Evolutionary conservation across 2,888 invertebrate genomes (phyloP).

Genomic region (Linnaemya tessellans): DNA sequence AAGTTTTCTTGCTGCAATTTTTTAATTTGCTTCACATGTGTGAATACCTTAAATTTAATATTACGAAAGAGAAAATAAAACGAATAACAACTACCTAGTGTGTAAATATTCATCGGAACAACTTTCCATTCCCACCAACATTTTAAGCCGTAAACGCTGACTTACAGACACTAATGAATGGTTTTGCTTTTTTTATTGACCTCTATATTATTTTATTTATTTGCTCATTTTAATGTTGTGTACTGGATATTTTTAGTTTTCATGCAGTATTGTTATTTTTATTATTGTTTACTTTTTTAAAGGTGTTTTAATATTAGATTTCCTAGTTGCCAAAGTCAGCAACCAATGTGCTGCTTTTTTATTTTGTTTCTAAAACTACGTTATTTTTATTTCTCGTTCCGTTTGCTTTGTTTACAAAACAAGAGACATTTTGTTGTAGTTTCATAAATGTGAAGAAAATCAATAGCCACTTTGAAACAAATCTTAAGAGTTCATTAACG

Average conservation of each 20-base stretch:
- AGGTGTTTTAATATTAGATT: slow-evolving; percentile 58
- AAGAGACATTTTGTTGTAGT: not conserved
- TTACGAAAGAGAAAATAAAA: too few relatives aligned
- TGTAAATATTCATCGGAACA: too few relatives aligned
- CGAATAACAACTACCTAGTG: too few relatives aligned
- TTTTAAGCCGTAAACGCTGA: too few relatives aligned
- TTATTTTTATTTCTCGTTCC: slow-evolving; percentile 2
- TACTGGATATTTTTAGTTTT: not conserved
- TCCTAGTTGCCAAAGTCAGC: slow-evolving; percentile 62
- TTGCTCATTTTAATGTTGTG: not conserved
- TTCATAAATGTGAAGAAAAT: slow-evolving; percentile 27
- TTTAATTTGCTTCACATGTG: too few relatives aligned
- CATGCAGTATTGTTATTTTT: not conserved
- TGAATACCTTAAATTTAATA: too few relatives aligned
- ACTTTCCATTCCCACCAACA: too few relatives aligned
- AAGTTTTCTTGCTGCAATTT: too few relatives aligned
- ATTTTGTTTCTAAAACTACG: not conserved
- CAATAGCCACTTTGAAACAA: slow-evolving; percentile 8
- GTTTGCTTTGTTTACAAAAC: slow-evolving; percentile 52
- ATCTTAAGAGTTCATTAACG: slow-evolving; percentile 26
- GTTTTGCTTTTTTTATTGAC: slow-evolving; percentile 45
- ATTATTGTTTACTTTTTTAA: slow-evolving; percentile 36
- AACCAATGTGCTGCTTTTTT: slow-evolving; percentile 31
- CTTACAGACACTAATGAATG: not conserved
- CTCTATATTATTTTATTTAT: slow-evolving; percentile 47